Percentiles rank a stretch among this genome's conserved stretches.
Evolutionary conservation across 2,888 invertebrate genomes (phyloP).

Genomic region (Autographa gamma): DNA sequence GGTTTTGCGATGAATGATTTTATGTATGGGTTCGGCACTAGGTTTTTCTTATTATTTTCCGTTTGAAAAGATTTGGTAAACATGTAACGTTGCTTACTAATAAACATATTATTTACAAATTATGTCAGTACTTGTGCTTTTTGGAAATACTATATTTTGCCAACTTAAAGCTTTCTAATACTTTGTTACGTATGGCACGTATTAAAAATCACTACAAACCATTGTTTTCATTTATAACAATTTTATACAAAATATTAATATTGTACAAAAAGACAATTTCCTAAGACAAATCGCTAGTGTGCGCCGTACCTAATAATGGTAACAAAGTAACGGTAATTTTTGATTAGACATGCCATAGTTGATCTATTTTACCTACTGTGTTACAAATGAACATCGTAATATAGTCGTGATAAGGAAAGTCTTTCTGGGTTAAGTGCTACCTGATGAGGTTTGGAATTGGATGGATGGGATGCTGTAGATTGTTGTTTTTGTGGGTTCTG

Average conservation of each 20-base stretch:
- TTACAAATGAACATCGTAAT: conserved; percentile 23
- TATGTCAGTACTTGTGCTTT: too few species aligned
- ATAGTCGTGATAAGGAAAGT: conserved; percentile 21
- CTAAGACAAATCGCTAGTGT: conserved; percentile 38
- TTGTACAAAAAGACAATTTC: background rate
- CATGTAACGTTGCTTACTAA: too few species aligned
- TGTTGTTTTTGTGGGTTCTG: background rate
- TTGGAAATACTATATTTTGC: too few species aligned
- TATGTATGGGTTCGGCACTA: too few species aligned
- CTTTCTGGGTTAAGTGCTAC: conserved; percentile 18
- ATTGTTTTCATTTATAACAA: too few species aligned
- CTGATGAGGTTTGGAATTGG: conserved; percentile 2
- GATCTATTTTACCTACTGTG: conserved; percentile 48
- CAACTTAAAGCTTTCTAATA: too few species aligned
- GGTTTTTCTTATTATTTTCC: too few species aligned
- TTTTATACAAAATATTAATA: background rate
- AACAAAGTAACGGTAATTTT: conserved; percentile 46
- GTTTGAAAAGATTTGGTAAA: too few species aligned
- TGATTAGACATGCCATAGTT: conserved; percentile 50
- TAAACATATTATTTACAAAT: too few species aligned
- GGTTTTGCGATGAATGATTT: too few species aligned
- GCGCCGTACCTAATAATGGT: conserved; percentile 35
- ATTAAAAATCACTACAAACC: too few species aligned
- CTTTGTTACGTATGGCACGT: too few species aligned
- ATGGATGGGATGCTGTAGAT: background rate